Percentiles rank a stretch among this genome's conserved stretches.
These are phyloP conservation scores for Aproaerema taeniolella DNA, from an alignment of 2,888 invertebrate genomes.

Conservation along the genomic window DNA sequence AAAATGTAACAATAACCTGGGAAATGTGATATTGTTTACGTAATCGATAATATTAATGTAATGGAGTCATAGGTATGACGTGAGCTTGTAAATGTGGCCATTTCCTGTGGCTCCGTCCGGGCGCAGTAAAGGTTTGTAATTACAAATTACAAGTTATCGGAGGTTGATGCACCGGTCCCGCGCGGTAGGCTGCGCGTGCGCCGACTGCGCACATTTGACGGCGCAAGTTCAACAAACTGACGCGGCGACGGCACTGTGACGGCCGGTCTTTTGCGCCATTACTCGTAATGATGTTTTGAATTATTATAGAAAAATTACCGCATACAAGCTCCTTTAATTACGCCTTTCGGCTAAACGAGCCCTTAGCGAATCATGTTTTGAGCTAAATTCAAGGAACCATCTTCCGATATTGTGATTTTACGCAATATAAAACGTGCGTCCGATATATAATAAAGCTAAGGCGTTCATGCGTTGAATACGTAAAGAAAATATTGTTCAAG, in stretches of 20 bases:
- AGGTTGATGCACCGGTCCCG: constrained; percentile 66
- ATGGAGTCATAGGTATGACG: constrained; percentile 35
- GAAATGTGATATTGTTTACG: constrained; percentile 28
- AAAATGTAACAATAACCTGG: constrained; percentile 9
- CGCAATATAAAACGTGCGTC: not conserved
- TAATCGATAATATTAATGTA: constrained; percentile 49
- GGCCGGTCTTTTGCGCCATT: constrained; percentile 56
- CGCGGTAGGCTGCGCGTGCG: constrained; percentile 29
- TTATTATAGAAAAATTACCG: constrained; percentile 47
- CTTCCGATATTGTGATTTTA: constrained; percentile 26
- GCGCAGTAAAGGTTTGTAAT: constrained; percentile 70
- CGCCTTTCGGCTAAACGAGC: constrained; percentile 33
- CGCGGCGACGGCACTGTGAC: constrained; percentile 44
- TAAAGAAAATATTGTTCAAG: too few species aligned
- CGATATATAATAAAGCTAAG: too few species aligned
- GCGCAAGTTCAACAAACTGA: constrained; percentile 71
- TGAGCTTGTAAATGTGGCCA: constrained; percentile 53
- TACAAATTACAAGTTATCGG: constrained; percentile 71
- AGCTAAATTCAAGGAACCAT: constrained; percentile 36
- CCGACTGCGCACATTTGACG: constrained; percentile 61
- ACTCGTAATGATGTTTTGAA: constrained; percentile 56
- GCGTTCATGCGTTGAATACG: too few species aligned
- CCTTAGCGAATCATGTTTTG: constrained; percentile 30
- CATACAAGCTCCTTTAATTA: constrained; percentile 18
- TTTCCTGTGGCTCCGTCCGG: constrained; percentile 59